These are phyloP conservation scores for Calycopis cecrops DNA, from an alignment of 1,140 invertebrate genomes.

Conservation along the genomic window DNA sequence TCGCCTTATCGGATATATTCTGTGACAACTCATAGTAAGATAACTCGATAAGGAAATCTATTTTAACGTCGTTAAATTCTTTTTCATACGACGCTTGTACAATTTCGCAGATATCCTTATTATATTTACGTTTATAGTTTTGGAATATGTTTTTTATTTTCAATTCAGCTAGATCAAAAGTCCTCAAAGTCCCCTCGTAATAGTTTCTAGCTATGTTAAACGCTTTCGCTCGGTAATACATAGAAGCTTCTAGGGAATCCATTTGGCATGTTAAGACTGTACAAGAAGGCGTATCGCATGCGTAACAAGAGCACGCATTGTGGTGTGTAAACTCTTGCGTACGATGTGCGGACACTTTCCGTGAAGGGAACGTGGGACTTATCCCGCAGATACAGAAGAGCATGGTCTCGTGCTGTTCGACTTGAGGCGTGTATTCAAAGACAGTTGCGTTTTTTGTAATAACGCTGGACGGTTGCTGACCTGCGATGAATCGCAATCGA, in stretches of 20 bases:
- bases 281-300: conserved; percentile 32
- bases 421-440: conserved; percentile 18
- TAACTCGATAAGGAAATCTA: conserved; percentile 45
- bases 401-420: conserved; percentile 5
- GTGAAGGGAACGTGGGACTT: not conserved
- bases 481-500: conserved; percentile 46
- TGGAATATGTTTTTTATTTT: conserved; percentile 32
- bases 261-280: conserved; percentile 32
- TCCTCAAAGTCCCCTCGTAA: conserved; percentile 35
- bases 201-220: conserved; percentile 47
- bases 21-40: conserved; percentile 42
- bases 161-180: conserved; percentile 30
- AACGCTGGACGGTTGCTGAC: conserved; percentile 34
- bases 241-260: conserved; percentile 37
- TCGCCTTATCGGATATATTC: conserved; percentile 29
- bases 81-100: conserved; percentile 15
- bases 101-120: conserved; percentile 30
- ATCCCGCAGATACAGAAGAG: conserved; percentile 14
- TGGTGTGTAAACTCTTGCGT: conserved; percentile 40
- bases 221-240: conserved; percentile 47
- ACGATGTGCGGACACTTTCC: conserved; percentile 27
- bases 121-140: conserved; percentile 21
- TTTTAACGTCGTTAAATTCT: conserved; percentile 29
- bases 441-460: conserved; percentile 16
- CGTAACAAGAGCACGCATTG: conserved; percentile 35